Percentiles rank a stretch among this genome's conserved stretches.
Evolutionary conservation across 2,797 vertebrate species (phyloP).

Genomic region (Sebastes baramenuke): DNA sequence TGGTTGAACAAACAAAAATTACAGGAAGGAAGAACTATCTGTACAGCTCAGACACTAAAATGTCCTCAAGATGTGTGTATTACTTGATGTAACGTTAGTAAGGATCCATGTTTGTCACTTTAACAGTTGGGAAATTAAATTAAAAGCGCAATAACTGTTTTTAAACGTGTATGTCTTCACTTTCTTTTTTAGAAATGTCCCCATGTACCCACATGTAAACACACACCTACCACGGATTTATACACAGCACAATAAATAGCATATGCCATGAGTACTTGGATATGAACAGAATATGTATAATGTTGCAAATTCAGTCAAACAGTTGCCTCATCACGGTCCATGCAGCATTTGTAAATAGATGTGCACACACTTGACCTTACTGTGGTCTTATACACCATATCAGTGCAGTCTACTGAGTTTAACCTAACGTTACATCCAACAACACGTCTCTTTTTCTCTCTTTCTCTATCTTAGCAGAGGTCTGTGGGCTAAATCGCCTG

Average conservation of each 20-base stretch:
- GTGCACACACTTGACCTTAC: background rate
- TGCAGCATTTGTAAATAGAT: background rate
- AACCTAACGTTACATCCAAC: background rate
- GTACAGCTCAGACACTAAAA: background rate
- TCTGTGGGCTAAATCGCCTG: background rate
- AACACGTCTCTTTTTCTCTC: background rate
- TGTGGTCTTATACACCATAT: background rate
- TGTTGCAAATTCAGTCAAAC: background rate
- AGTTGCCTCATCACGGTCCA: background rate
- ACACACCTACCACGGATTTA: background rate
- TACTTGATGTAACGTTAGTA: background rate
- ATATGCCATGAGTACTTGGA: background rate
- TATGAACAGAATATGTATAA: background rate
- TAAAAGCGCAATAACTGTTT: constrained; percentile 27
- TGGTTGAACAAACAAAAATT: background rate
- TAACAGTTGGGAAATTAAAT: background rate
- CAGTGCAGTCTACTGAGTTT: background rate
- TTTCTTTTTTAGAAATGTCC: background rate
- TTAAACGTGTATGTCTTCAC: background rate
- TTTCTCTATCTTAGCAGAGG: background rate
- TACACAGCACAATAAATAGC: background rate
- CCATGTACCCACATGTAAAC: too few relatives aligned
- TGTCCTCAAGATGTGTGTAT: background rate
- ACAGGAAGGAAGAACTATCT: background rate
- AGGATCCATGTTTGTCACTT: background rate